These are phyloP conservation scores for Aspidoscelis tigris DNA, from an alignment of 2,113 vertebrate genomes.

Conservation along the genomic window DNA sequence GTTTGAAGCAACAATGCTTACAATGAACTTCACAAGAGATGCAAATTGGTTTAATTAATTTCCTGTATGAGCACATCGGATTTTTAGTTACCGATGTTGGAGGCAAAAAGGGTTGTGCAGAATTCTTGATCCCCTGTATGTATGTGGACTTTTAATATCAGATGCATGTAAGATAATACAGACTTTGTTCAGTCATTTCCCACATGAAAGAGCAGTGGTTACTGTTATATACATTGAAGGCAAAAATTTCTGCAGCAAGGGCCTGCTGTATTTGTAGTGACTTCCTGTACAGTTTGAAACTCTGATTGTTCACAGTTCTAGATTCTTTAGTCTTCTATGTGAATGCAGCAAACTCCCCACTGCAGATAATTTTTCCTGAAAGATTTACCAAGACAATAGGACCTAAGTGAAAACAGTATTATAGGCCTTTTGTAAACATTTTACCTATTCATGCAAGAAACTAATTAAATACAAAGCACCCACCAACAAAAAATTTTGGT, in stretches of 20 bases:
- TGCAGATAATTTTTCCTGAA: background rate
- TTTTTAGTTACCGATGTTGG: background rate
- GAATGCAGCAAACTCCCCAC: background rate
- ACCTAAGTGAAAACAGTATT: no score
- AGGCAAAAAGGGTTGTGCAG: slow-evolving; percentile 2
- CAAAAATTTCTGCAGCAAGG: background rate
- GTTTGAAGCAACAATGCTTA: background rate
- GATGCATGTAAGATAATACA: slow-evolving; percentile 23
- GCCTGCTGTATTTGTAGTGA: background rate
- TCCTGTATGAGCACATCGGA: background rate
- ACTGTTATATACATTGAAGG: background rate
- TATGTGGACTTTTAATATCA: slow-evolving; percentile 56
- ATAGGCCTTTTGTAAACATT: no score
- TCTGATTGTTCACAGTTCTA: background rate
- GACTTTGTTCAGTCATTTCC: background rate
- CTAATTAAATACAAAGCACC: slow-evolving; percentile 47
- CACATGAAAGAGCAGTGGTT: background rate
- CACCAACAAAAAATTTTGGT: slow-evolving; percentile 58
- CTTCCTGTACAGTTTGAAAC: background rate
- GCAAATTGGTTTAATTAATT: background rate
- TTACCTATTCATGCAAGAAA: background rate
- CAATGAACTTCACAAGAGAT: background rate
- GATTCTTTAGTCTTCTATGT: background rate
- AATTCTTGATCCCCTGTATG: slow-evolving; percentile 50
- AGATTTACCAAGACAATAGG: no score